Conservation (phyloP, 2,797 vertebrate species). For the Remorina albescens region DNA sequence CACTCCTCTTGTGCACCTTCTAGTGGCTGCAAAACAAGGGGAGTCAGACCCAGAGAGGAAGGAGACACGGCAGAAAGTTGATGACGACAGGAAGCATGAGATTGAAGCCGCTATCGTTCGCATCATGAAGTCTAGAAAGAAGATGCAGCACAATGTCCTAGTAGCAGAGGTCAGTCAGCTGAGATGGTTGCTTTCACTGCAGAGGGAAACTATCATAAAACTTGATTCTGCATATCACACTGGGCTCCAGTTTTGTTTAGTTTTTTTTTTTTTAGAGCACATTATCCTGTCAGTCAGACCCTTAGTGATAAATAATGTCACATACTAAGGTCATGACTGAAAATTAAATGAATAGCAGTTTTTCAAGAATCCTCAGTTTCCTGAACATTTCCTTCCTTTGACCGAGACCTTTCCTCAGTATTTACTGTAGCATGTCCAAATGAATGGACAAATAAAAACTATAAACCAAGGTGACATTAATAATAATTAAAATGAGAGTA, state of each 20-base stretch:
- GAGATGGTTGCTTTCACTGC: background rate
- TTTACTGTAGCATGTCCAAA: background rate
- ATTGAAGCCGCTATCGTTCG: slow-evolving; percentile 99
- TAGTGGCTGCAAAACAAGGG: slow-evolving; percentile 99
- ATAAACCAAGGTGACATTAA: background rate
- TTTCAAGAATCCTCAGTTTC: background rate
- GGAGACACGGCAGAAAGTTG: slow-evolving; percentile 99
- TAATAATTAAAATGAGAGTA: background rate
- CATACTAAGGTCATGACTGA: background rate
- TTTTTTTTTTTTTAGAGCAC: background rate
- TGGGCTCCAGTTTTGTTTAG: background rate
- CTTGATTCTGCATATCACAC: background rate
- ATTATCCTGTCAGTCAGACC: background rate
- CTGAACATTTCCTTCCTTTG: background rate
- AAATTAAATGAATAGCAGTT: background rate
- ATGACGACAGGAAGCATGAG: slow-evolving; percentile 99
- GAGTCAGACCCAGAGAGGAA: slow-evolving; percentile 99
- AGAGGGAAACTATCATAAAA: background rate
- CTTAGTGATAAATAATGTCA: background rate
- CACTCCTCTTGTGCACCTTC: slow-evolving; percentile 3
- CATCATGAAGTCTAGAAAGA: slow-evolving; percentile 99
- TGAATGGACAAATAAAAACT: background rate
- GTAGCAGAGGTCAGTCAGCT: slow-evolving; percentile 94
- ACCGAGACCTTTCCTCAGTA: background rate
- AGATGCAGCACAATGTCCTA: slow-evolving; percentile 99